These are phyloP conservation scores for Deladenus siricidicola DNA, from an alignment of 2,888 invertebrate species.

Conservation along the genomic window DNA sequence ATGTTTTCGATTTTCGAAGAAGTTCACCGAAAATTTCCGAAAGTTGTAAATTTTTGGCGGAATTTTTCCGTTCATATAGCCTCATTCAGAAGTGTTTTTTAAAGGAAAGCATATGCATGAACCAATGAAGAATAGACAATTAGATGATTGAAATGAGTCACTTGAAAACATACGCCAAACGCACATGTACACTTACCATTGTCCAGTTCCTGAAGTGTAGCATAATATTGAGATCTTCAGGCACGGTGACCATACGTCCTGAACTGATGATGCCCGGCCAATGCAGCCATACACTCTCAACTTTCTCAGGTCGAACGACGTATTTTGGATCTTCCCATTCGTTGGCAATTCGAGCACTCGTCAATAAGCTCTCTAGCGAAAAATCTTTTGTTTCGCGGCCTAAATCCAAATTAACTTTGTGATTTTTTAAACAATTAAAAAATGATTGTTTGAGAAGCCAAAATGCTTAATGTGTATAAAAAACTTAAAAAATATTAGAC, in stretches of 20 bases:
- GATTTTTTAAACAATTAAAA: neutral
- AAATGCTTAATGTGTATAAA: neutral
- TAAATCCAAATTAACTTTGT: slow-evolving; percentile 8
- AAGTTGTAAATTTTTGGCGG: no score
- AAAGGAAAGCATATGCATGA: no score
- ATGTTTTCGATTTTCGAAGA: no score
- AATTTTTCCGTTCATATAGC: no score
- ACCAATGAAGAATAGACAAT: no score
- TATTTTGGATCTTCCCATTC: slow-evolving; percentile 41
- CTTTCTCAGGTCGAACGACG: slow-evolving; percentile 29
- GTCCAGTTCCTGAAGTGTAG: slow-evolving; percentile 34
- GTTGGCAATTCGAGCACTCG: slow-evolving; percentile 24
- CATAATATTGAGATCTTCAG: slow-evolving; percentile 28
- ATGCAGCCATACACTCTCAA: slow-evolving; percentile 47
- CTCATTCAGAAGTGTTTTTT: no score
- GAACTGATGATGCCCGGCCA: slow-evolving; percentile 31
- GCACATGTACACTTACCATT: slow-evolving; percentile 23
- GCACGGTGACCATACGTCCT: slow-evolving; percentile 29
- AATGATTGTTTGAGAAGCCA: neutral
- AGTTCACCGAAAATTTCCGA: no score
- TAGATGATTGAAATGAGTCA: no score
- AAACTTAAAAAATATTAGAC: no score
- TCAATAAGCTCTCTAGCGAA: slow-evolving; percentile 25
- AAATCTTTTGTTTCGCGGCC: slow-evolving; percentile 22
- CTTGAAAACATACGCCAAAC: no score